Evolutionary conservation across 2,888 invertebrate species (phyloP), one percentile per base, ranked within the genome.

Genomic region (Cotesia congregata): DNA sequence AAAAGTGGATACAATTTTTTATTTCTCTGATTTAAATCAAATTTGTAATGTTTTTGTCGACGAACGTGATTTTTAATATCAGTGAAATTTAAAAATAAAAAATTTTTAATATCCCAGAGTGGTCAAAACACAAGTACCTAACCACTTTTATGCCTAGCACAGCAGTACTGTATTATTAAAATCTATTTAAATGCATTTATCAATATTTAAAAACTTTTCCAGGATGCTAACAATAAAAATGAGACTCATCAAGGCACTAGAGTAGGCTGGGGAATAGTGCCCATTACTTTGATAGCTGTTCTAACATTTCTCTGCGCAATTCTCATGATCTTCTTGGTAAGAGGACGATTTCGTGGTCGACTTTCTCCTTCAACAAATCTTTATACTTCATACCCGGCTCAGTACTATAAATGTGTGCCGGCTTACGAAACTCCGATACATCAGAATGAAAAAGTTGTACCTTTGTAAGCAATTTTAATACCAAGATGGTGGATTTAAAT

Each of bases 361-460:
- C 80, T 88, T 1, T 84, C 85, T 9, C 85, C 88, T 1, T 83
- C 86, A 59, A 85, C 85, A 39, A 79, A 82, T 1, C 78, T 85
- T 0, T 86, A 83, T 64, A 80, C 85, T 5, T 82, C 84, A 7
- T 86, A 86, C 60, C 86, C 86, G 17, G 84, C 87, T 73, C 88
- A 88, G 80, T 88, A 88, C 81, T 88, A 88, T 83, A 88, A 88
- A 78, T 87, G 86, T 79, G 87, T 88, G 62, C 88, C 88, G 30
- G 86, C 83, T 60, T 88, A 88, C 80, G 88, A 88, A 74, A 84
- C 86, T 5, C 85, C 86, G 74, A 82, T 83, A 67, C 87, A 85
- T 79, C 85, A 83, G 77, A 85, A 83, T 79, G 88, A 87, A 81
- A 88, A 88, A 77, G 82, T 87, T 61, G 84, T 86, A 72, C 86